Evolutionary conservation across 2,888 invertebrate species (phyloP), one percentile per base, ranked within the genome.

Genomic region (Nomada flava): DNA sequence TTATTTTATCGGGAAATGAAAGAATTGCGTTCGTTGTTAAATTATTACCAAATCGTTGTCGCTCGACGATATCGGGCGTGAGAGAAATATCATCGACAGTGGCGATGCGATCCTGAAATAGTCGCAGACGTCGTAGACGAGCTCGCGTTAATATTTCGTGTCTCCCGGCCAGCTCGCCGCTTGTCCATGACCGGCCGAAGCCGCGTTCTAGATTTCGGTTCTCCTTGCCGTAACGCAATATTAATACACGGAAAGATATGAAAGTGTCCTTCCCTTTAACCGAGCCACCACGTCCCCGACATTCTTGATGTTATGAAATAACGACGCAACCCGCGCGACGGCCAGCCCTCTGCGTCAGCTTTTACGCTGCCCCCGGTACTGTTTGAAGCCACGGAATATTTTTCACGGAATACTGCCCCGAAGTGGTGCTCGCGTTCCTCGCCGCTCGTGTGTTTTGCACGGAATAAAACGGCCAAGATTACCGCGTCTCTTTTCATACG

Each of bases 211-310:
- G 85, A 85, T 82, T 82, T 82, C 64, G 84, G 47, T 74, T 79
- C 80, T 80, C 60, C 76, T 79, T 76, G 76, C 75, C 71, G 84
- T 86, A 86, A 82, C 84, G 80, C 76, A 84, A 86, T 86, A 86
- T 86, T 84, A 86, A 84, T 86, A 84, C 80, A 64, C 74, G 62
- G 83, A 75, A 81, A 86, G 85, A 86, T 83, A 81, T 74, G 86
- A 87, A 89, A 87, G 85, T 81, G 82, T 73, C 74, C 81, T 85
- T 88, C 84, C 73, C 82, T 82, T 72, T 76, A 85, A 72, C 73
- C 75, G 53, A 55, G 65, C 57, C 47, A 42, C 29, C 57, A 7
- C 36, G 36, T 36, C 57, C 57, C 52, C 67, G 72, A 63, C 80
- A 74, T 82, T 76, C 71, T 57, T 3, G 36, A 80, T 81, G 84